These are phyloP conservation scores for Timema cristinae DNA, from an alignment of 2,888 invertebrate genomes.

Conservation along the genomic window DNA sequence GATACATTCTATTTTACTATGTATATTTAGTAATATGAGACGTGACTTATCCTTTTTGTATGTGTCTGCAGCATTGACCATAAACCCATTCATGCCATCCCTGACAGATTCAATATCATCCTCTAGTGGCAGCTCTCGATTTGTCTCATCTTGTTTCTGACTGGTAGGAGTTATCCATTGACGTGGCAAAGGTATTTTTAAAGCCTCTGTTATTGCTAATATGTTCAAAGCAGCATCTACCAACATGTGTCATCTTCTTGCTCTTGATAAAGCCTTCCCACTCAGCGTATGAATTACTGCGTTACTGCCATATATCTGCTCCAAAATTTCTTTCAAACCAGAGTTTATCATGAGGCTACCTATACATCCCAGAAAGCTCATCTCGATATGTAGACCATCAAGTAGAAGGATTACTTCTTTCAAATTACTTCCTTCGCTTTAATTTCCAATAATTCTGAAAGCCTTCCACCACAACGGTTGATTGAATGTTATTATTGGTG, in stretches of 20 bases:
- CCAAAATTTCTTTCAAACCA: neutral
- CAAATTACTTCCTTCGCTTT: too few relatives aligned
- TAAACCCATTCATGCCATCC: neutral
- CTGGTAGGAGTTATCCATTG: neutral
- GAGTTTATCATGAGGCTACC: neutral
- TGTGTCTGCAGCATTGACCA: neutral
- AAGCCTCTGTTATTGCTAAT: neutral
- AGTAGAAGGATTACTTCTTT: neutral
- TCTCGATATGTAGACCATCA: conserved; percentile 2
- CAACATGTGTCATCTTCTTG: too few relatives aligned
- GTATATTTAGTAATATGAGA: neutral
- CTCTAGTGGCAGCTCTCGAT: too few relatives aligned
- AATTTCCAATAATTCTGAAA: neutral
- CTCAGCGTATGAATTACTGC: neutral
- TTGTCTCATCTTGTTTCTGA: neutral
- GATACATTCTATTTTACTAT: neutral
- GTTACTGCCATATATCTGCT: neutral
- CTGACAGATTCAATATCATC: neutral
- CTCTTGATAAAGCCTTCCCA: neutral
- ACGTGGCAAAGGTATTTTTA: neutral
- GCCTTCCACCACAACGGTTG: conserved; percentile 1
- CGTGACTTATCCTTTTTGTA: neutral
- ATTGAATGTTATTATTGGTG: neutral
- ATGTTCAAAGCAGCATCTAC: conserved; percentile 9
- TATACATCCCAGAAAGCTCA: neutral